Base-by-base conservation (phyloP, 2,113 vertebrate genomes). In the Carollia perspicillata region DNA sequence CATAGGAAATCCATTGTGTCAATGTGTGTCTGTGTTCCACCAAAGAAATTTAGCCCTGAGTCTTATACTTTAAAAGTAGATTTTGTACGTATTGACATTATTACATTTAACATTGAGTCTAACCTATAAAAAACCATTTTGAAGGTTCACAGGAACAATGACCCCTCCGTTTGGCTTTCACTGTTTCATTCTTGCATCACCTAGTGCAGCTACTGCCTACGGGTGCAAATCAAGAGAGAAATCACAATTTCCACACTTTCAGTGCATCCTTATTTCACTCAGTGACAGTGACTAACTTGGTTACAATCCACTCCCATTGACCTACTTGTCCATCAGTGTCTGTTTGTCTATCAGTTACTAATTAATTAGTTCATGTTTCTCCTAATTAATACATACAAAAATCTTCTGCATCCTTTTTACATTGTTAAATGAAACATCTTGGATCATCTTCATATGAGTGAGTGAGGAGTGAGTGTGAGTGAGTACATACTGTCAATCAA, bases 1-100 rank as follows among this genome's bases (percentile, higher is more conserved):
- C 66, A 35, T 72, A 87, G 37, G 42, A 92, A 95, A 80, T 78
- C 8, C 28, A 78, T 68, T 90, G 87, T 40, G 35, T 84, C 93
- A 79, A 84, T 44, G 10, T 44, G 23, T 86, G 20, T 89, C 47
- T 96, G 8, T 86, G 28, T 90, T 89, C 47, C 58, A 89, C 69
- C 40, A 44, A 84, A 94, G 53, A 94, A 81, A 93, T 75, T 23
- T 74, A 84, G 42, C 33, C 33, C 49, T 93, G 72, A 78, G 88
- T 72, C 12, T 71, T 55, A 22, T 8, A 49, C 12, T 22, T 88
- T 95, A 69, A 42, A 87, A 72, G 23, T 16, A 26, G n/a, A 53
- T 72, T 93, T 66, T 16, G 80, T 28, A 40, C 40, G 71, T 68
- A 55, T 18, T 35, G 42, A 69, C 35, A 23, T 58, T 18, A 83